Base-by-base conservation (phyloP, 1,140 invertebrate genomes). In the Drosophila triauraria region DNA sequence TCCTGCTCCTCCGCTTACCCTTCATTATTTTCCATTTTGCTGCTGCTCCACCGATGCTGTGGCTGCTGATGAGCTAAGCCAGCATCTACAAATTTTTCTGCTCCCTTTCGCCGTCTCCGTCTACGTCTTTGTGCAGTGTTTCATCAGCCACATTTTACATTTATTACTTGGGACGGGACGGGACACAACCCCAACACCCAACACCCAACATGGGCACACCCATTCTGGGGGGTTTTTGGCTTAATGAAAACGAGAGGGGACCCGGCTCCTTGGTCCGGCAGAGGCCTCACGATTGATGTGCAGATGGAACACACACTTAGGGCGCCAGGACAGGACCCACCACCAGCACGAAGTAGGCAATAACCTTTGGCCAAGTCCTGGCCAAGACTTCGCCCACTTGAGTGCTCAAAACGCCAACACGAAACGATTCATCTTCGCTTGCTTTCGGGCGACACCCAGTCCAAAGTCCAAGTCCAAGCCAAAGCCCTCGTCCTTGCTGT, bases 341-440 rank as follows among this genome's bases (percentile, higher is more conserved):
- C 50, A 20, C 17, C 32, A 10, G 15, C 32, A 43, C 30, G 40
- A n/a, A 20, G n/a, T 67, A 72, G 70, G 70, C 68, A 72, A 72
- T 72, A 72, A 72, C 70, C 70, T 72, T 74, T 72, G 54, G 53
- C 67, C 67, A 72, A 72, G 53, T 72, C 46, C 69, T 72, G 68
- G 68, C 38, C 70, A 60, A 46, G 70, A 74, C 68, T 75, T 83
- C 78, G 72, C 84, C 64, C 75, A 84, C 81, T 81, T 82, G 78
- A 84, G 80, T 84, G 67, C 75, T 82, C 86, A 90, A 90, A 85
- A 90, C 82, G 79, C 83, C 83, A 82, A 86, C 83, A 86, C 83
- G 88, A 90, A 90, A 76, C 85, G 85, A 90, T 90, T 90, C 86
- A 90, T 90, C 85, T 90, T 90, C 85, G 59, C 65, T 58, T 80